Evolutionary conservation across 2,797 vertebrate species (phyloP), one percentile per base, ranked within the genome.

Genomic region (Melanotaenia nigrans): DNA sequence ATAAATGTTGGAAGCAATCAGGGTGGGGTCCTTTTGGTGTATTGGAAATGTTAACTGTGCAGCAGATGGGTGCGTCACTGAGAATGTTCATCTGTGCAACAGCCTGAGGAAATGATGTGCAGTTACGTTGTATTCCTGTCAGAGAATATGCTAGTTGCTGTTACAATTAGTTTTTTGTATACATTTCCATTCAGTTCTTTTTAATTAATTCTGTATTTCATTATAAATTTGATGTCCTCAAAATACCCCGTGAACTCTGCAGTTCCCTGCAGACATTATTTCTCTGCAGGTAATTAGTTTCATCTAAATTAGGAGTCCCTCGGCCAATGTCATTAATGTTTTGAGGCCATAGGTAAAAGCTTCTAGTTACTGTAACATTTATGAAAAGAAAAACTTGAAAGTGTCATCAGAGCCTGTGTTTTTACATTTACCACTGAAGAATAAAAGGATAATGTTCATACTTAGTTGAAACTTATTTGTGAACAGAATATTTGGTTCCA

Each of bases 221-320:
- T 51, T 16, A 60, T 35, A 16, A 18, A 61, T 73, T 49, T 68
- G 36, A 78, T 68, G 65, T 60, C 58, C 45, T 69, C 24, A 2
- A 72, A 14, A 54, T 25, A 24, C 55, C 49, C 6, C 28, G 61
- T 79, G 73, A 72, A 47, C 35, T 40, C n/a, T 25, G 1, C 40
- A 4, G 45, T 42, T 87, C 85, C 82, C 82, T 53, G 16, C 16
- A 59, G 80, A 77, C 28, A 4, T 68, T 22, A 63, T 60, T 55
- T 81, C 54, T 77, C 63, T 80, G 71, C 63, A 75, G 68, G 61
- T 87, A 85, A 87, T 90, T 82, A 78, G 80, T 30, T 75, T 71
- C 66, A 65, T 24, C 38, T 75, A 53, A 78, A 71, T 67, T 30
- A 55, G 35, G 68, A 81, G 58, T 82, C 86, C 77, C 77, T 77